Evolutionary conservation across 2,113 vertebrate genomes (phyloP), one percentile per base, ranked within the genome.

Genomic region (Cettia cetti): DNA sequence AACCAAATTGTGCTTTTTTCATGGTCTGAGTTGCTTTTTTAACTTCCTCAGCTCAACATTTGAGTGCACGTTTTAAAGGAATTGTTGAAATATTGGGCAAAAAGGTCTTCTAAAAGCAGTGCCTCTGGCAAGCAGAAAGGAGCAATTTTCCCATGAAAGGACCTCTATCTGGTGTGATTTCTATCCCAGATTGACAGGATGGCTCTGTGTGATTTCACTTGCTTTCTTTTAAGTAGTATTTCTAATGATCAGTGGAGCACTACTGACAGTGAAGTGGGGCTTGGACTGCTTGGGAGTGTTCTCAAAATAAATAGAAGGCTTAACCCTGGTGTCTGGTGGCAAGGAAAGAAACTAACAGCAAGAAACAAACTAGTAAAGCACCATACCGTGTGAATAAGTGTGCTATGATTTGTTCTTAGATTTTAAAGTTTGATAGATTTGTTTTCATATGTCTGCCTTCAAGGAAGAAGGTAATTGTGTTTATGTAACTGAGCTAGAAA

Each of bases 301-400:
- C 56, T 81, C 44, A 84, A 72, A 90, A 59, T 14, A 59, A 84
- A 74, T 52, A 11, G 44, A 75, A 45, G 28, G 11, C 7, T 68
- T 78, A 39, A 81, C 35, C 64, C 28, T 90, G 63, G 18, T 66
- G 12, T 47, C 28, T 60, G 30, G 26, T 59, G 52, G 30, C 63
- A 71, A 68, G 40, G 40, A 42, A 42, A 53, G 52, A 53, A 30
- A 42, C 40, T 13, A 42, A 42, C 45, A 45, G 45, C 45, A 42
- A 42, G 61, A 71, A 84, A 68, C 13, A 64, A 68, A 90, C 10
- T 1, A 49, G 21, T 40, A 42, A 65, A 23, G 54, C 44, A 30
- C 19, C 4, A 0, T 24, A 27, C 10, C 1, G 0, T 65, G 6
- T 50, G 17, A 78, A 18, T 30, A 40, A 42, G 21, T 31, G 23